A percentile compares a stretch with the other conserved stretches of the same genome.
Evolutionary conservation across 2,888 invertebrate species (phyloP).

Genomic region (Exephanes ischioxanthus): DNA sequence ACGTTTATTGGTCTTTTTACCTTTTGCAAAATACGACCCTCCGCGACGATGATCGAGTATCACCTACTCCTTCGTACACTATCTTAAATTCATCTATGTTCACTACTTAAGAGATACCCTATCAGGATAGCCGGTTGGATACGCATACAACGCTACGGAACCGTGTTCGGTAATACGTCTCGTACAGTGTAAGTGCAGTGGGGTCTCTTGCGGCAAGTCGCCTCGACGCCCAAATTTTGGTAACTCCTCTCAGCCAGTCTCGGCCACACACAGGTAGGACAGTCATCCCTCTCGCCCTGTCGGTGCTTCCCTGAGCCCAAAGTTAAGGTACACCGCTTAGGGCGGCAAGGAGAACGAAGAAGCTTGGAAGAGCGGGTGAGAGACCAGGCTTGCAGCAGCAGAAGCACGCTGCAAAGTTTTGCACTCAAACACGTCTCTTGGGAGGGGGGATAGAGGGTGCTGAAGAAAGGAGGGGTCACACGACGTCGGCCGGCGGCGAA

Average conservation of each 20-base stretch:
- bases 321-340: conserved; percentile 67
- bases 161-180: conserved; percentile 46
- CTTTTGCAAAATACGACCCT: too few relatives aligned
- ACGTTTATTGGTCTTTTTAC: too few relatives aligned
- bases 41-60: too few relatives aligned
- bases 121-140: conserved; percentile 22
- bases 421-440: conserved; percentile 64
- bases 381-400: conserved; percentile 33
- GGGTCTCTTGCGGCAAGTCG: conserved; percentile 43
- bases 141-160: conserved; percentile 1
- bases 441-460: conserved; percentile 36
- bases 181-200: conserved; percentile 45
- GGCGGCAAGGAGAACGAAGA: conserved; percentile 60
- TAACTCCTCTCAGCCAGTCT: conserved; percentile 28
- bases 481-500: conserved; percentile 59
- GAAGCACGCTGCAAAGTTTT: conserved; percentile 60
- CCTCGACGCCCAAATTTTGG: conserved; percentile 57
- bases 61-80: not conserved
- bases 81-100: conserved; percentile 32
- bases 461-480: conserved; percentile 58
- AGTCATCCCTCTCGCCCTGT: conserved; percentile 2
- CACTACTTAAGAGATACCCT: conserved; percentile 23
- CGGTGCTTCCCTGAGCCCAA: conserved; percentile 47
- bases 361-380: conserved; percentile 26
- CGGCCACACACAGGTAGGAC: conserved; percentile 44